These are phyloP conservation scores for Pandion haliaetus DNA, from an alignment of 2,113 vertebrate genomes.

Conservation along the genomic window DNA sequence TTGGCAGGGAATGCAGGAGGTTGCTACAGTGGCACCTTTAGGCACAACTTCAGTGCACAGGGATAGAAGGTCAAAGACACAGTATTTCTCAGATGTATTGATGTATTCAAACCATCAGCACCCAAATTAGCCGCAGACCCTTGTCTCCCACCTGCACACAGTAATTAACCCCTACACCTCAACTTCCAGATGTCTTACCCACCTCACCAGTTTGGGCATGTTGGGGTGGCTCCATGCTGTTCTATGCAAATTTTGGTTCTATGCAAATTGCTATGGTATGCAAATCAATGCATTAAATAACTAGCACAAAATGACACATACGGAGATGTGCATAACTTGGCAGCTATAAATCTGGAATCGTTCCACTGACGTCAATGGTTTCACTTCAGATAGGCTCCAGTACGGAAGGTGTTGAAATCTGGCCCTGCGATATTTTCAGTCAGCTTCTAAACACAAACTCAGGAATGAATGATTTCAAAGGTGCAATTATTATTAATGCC, in stretches of 20 bases:
- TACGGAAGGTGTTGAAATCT: conserved; percentile 26
- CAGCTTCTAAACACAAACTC: conserved; percentile 12
- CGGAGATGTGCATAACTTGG: conserved; percentile 57
- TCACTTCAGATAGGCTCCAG: conserved; percentile 22
- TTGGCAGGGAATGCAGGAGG: background rate
- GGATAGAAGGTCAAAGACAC: background rate
- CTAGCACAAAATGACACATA: conserved; percentile 49
- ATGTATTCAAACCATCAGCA: background rate
- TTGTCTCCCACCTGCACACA: background rate
- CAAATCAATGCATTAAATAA: conserved; percentile 53
- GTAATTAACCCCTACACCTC: background rate
- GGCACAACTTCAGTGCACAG: background rate
- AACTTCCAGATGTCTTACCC: background rate
- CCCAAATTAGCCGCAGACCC: background rate
- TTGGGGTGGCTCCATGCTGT: background rate
- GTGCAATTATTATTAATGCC: background rate
- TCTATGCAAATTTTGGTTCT: background rate
- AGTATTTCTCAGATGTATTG: background rate
- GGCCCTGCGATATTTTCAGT: conserved; percentile 32
- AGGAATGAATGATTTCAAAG: background rate
- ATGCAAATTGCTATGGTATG: conserved; percentile 32
- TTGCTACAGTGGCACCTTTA: background rate
- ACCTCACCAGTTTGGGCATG: background rate
- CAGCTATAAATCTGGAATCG: conserved; percentile 50
- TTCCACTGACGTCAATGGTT: conserved; percentile 62